Evolutionary conservation across 2,888 invertebrate species (phyloP).

Genomic region (Eupithecia vulgata): DNA sequence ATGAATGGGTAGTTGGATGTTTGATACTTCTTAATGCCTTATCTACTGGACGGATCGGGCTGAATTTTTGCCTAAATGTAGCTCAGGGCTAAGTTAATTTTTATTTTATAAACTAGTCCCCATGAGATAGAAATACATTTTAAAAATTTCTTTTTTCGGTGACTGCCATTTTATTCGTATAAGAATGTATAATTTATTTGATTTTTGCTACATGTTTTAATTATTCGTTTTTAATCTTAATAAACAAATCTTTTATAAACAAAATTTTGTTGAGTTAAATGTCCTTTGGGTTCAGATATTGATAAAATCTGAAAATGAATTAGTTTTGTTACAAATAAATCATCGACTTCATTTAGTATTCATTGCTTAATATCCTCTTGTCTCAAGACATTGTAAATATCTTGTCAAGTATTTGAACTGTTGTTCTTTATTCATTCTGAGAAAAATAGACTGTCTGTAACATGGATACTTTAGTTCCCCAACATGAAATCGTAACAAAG

Average conservation of each 20-base stretch:
- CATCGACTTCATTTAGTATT: slow-evolving; percentile 10
- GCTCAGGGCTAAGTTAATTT: background rate
- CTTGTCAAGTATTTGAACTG: slow-evolving; percentile 2
- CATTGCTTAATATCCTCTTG: background rate
- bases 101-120: background rate
- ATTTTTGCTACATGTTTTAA: background rate
- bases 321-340: slow-evolving; percentile 3
- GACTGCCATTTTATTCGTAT: background rate
- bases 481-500: background rate
- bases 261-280: background rate
- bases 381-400: background rate
- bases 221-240: background rate
- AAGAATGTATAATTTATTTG: background rate
- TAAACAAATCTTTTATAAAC: background rate
- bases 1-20: background rate
- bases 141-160: too few species aligned
- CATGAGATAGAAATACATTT: too few species aligned
- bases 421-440: background rate
- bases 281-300: background rate
- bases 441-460: background rate
- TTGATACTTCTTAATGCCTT: too few species aligned
- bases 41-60: too few species aligned
- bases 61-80: too few species aligned
- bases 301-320: background rate
- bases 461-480: background rate